A percentile compares a stretch with the other conserved stretches of the same genome.
Conservation (phyloP, 2,888 invertebrate species). For the Papilio protenor region DNA sequence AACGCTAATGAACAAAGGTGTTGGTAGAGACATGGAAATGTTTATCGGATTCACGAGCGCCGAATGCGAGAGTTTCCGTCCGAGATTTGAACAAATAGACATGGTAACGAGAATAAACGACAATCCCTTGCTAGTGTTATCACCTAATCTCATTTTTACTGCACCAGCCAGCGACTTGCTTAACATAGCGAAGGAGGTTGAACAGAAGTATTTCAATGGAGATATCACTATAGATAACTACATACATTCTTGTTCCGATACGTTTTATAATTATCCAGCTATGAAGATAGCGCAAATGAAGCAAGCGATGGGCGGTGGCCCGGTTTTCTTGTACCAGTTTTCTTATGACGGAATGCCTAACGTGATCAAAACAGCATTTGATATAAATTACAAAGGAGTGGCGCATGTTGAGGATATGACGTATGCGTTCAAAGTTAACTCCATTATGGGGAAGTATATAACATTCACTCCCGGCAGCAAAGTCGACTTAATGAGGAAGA, state of each 20-base stretch:
- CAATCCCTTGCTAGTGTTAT: slow-evolving; percentile 57
- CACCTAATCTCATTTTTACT: slow-evolving; percentile 57
- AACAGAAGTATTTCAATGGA: slow-evolving; percentile 61
- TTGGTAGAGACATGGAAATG: slow-evolving; percentile 66
- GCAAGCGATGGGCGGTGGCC: slow-evolving; percentile 59
- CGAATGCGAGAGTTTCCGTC: slow-evolving; percentile 71
- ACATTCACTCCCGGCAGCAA: slow-evolving; percentile 49
- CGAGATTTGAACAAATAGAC: slow-evolving; percentile 61
- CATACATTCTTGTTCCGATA: slow-evolving; percentile 62
- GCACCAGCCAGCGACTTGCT: slow-evolving; percentile 49
- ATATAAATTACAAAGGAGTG: slow-evolving; percentile 75
- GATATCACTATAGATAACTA: slow-evolving; percentile 60
- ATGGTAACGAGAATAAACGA: slow-evolving; percentile 56
- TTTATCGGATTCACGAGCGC: slow-evolving; percentile 68
- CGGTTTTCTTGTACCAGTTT: slow-evolving; percentile 82
- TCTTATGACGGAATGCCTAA: slow-evolving; percentile 78
- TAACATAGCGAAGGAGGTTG: slow-evolving; percentile 54
- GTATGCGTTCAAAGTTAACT: slow-evolving; percentile 77
- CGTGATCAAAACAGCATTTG: slow-evolving; percentile 68
- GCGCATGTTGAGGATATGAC: slow-evolving; percentile 86
- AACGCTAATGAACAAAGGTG: slow-evolving; percentile 59
- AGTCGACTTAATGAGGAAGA: slow-evolving; percentile 60
- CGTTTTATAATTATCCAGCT: slow-evolving; percentile 67
- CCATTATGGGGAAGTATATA: slow-evolving; percentile 51
- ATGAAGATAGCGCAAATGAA: slow-evolving; percentile 60